Evolutionary conservation across 2,113 vertebrate species (phyloP), one percentile per base, ranked within the genome.

Genomic region (Myocastor coypus): DNA sequence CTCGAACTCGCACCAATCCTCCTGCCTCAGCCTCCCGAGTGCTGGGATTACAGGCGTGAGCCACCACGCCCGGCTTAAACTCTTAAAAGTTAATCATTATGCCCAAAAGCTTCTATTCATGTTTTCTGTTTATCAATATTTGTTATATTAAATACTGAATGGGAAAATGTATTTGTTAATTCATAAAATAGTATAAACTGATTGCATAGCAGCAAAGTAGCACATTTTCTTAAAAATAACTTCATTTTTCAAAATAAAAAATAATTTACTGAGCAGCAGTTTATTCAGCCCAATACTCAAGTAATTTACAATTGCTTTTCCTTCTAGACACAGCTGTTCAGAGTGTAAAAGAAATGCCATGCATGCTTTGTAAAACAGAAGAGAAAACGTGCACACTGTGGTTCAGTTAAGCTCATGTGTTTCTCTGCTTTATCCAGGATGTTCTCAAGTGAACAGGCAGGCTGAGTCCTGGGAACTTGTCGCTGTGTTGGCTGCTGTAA

Each of bases 381-480:
- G 73, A 57, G 87, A 61, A 87, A 40, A 37, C n/a, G 11, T 42
- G 30, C 63, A 8, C 57, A 42, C 14, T 14, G 16, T 64, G 40
- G 46, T 28, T 55, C 61, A 75, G 89, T 71, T 59, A 92, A 71
- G 46, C n/a, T 73, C 28, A 4, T 40, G 7, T 66, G 16, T 93
- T 91, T 61, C n/a, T 28, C 2, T 34, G 11, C 82, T 81, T 91
- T 2, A 0, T 40, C 8, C 26, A 80, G 66, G 52, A 30, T 30
- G 32, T 50, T 66, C 9, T 24, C 40, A 30, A 82, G 32, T 63
- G 37, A 87, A 69, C 19, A 28, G 42, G 61, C 17, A 19, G 0
- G 17, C 12, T 75, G n/a, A 37, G 40, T 6, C 30, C 0, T 20
- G 1, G 0, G 7, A 4, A 12, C 5, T 40, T 0, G 0, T 32